phyloP scores from a whole-genome alignment of 2,797 vertebrate genomes.

The Sebastes nivosus region DNA sequence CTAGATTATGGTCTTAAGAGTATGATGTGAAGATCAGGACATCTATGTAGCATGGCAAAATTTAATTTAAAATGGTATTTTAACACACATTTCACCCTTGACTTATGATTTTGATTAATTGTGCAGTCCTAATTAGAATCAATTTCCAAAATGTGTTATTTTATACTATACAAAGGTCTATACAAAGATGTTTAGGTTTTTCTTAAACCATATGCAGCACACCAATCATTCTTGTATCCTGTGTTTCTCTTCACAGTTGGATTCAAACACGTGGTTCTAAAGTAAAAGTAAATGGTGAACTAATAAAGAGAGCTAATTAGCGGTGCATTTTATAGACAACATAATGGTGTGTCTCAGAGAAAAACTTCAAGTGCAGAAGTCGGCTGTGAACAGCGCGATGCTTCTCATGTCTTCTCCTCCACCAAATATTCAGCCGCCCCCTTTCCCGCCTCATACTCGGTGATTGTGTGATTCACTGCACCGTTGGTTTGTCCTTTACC shows the following conservation, averaged over 20 bases:
- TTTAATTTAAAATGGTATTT: too few species aligned
- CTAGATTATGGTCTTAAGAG: too few species aligned
- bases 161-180: background rate
- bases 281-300: background rate
- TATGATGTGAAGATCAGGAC: too few species aligned
- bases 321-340: background rate
- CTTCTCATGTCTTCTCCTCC: slow-evolving; percentile 23
- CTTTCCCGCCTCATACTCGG: slow-evolving; percentile 39
- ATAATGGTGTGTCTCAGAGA: background rate
- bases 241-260: background rate
- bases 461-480: slow-evolving; percentile 53
- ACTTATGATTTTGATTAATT: background rate
- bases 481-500: slow-evolving; percentile 34
- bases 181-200: background rate
- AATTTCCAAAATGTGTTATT: background rate
- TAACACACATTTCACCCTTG: too few species aligned
- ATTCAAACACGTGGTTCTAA: background rate
- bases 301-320: background rate
- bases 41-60: too few species aligned
- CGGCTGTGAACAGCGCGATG: background rate
- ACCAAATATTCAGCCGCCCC: slow-evolving; percentile 8
- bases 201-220: background rate
- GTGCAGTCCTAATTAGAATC: background rate
- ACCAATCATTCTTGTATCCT: background rate
- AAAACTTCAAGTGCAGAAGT: background rate